Evolutionary conservation across 2,888 invertebrate species (phyloP).

Genomic region (Drosophila rubida): DNA sequence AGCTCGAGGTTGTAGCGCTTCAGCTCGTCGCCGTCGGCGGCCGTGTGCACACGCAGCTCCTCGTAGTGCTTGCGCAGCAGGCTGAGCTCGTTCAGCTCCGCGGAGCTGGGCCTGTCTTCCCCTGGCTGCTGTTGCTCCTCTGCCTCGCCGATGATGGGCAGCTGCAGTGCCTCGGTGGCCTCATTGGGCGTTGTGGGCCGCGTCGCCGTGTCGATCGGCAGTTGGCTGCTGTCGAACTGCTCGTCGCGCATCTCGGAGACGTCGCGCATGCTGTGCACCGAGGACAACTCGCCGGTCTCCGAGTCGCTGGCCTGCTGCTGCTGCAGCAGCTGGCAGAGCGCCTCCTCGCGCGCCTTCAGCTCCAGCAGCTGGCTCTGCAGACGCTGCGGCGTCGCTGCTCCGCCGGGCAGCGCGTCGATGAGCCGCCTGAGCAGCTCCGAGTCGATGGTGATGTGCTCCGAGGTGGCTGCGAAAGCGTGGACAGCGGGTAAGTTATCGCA

Average conservation of each 20-base stretch:
- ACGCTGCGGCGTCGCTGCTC: constrained; percentile 90
- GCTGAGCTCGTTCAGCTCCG: constrained; percentile 64
- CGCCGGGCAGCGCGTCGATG: constrained; percentile 88
- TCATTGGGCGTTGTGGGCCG: constrained; percentile 82
- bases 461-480: constrained; percentile 68
- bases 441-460: constrained; percentile 84
- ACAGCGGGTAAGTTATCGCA: background rate
- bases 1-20: constrained; percentile 69
- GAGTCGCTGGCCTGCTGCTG: constrained; percentile 53
- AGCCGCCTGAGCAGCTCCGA: constrained; percentile 81
- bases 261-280: constrained; percentile 78
- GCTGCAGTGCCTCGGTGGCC: constrained; percentile 54
- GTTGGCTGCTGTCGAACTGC: background rate
- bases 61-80: constrained; percentile 80
- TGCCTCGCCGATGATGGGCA: constrained; percentile 68
- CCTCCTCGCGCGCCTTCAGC: constrained; percentile 80
- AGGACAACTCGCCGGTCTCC: constrained; percentile 76
- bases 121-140: constrained; percentile 43
- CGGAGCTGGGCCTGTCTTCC: constrained; percentile 45
- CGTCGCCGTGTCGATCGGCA: constrained; percentile 72
- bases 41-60: constrained; percentile 77
- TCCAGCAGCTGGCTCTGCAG: constrained; percentile 89
- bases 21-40: constrained; percentile 76
- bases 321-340: constrained; percentile 72
- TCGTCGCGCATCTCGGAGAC: constrained; percentile 69